Conservation (phyloP, 1,140 invertebrate genomes). For the Laupala kohalensis region DNA sequence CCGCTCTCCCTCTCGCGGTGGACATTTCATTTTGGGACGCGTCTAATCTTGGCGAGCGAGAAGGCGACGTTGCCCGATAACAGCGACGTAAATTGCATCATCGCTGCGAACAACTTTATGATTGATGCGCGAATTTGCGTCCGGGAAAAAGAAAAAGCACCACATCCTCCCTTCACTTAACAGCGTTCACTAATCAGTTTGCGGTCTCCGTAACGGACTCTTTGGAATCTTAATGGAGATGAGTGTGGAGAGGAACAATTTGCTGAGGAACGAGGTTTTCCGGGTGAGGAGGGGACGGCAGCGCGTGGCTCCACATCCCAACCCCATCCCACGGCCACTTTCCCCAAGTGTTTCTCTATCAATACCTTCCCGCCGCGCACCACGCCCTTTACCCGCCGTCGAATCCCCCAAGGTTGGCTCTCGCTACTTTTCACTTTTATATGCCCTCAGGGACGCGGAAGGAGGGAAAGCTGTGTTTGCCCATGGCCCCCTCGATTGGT, state of each 20-base stretch:
- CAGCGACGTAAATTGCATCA: background rate
- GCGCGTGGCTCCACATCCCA: too few species aligned
- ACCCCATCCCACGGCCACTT: too few species aligned
- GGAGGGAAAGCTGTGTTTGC: conserved; percentile 5
- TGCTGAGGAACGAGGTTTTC: too few species aligned
- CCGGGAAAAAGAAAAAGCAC: too few species aligned
- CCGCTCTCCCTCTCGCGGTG: conserved; percentile 7
- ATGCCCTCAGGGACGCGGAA: conserved; percentile 16
- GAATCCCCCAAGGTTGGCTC: conserved; percentile 1
- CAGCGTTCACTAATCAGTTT: too few species aligned
- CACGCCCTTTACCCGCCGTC: background rate
- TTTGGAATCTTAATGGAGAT: too few species aligned
- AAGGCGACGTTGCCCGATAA: background rate
- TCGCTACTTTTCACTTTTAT: conserved; percentile 20
- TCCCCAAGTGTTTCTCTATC: background rate
- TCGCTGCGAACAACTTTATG: too few species aligned
- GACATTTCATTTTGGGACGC: conserved; percentile 26
- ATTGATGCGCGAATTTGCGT: too few species aligned
- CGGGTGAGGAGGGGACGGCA: background rate
- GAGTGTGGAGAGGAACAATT: too few species aligned
- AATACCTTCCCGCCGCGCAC: background rate
- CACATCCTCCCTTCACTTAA: too few species aligned
- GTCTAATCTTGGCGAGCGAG: conserved; percentile 16
- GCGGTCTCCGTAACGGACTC: too few species aligned
- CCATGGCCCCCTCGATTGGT: background rate